phyloP scores from a whole-genome alignment of 2,888 invertebrate species.

The Trisateles emortualis region DNA sequence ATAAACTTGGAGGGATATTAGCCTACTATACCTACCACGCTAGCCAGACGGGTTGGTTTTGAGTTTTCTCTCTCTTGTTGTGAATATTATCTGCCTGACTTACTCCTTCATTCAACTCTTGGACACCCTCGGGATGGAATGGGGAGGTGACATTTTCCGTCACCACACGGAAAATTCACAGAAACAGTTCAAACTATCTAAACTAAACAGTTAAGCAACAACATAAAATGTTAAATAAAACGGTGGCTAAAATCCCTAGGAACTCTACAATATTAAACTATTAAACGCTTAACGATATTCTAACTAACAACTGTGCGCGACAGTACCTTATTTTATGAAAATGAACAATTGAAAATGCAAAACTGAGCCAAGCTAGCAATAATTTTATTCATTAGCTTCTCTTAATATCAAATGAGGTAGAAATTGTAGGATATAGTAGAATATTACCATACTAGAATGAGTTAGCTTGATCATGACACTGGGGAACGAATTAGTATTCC shows the following conservation, averaged over 20 bases:
- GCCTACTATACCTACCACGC: too few relatives aligned
- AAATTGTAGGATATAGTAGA: background rate
- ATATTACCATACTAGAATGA: background rate
- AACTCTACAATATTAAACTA: background rate
- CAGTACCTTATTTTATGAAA: slow-evolving; percentile 1
- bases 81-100: too few relatives aligned
- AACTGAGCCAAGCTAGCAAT: background rate
- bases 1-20: too few relatives aligned
- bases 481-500: background rate
- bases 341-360: slow-evolving; percentile 11
- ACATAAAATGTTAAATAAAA: too few relatives aligned
- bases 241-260: background rate
- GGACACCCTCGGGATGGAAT: too few relatives aligned
- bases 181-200: too few relatives aligned
- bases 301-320: slow-evolving; percentile 5
- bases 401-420: background rate
- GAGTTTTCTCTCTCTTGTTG: too few relatives aligned
- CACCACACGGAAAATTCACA: too few relatives aligned
- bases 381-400: slow-evolving; percentile 8
- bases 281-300: slow-evolving; percentile 1
- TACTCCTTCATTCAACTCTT: too few relatives aligned
- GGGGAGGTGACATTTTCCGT: too few relatives aligned
- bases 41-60: too few relatives aligned
- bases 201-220: too few relatives aligned
- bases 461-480: background rate